Evolutionary conservation across 2,888 invertebrate genomes (phyloP).

Genomic region (Drosophila leonis): DNA sequence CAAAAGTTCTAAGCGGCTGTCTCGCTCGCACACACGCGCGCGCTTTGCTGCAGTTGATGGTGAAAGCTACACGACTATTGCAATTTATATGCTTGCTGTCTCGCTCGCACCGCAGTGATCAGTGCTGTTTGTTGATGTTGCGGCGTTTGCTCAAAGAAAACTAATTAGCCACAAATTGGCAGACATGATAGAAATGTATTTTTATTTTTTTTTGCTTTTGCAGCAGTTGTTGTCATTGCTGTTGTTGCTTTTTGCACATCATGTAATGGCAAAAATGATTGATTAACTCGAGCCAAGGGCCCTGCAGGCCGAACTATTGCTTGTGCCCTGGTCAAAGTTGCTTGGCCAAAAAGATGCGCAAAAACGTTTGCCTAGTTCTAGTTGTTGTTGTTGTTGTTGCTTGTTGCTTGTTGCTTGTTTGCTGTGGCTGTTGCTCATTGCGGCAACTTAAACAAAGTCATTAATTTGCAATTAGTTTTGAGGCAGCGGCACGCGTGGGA

Average conservation of each 20-base stretch:
- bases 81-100: conserved; percentile 8
- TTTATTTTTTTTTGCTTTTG: conserved; percentile 5
- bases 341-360: conserved; percentile 55
- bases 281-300: conserved; percentile 56
- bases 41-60: conserved; percentile 36
- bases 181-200: conserved; percentile 57
- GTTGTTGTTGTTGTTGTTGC: conserved; percentile 39
- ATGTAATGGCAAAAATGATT: conserved; percentile 77
- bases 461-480: conserved; percentile 80
- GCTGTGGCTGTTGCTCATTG: conserved; percentile 38
- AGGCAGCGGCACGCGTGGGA: conserved; percentile 74
- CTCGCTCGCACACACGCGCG: conserved; percentile 21
- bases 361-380: conserved; percentile 53
- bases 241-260: conserved; percentile 44
- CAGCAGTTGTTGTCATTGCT: conserved; percentile 7
- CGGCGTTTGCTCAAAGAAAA: conserved; percentile 62
- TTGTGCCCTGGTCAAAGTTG: conserved; percentile 26
- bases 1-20: conserved; percentile 10
- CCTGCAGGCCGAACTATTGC: conserved; percentile 29
- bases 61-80: conserved; percentile 2
- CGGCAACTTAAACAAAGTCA: conserved; percentile 68
- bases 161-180: conserved; percentile 71
- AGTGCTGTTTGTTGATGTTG: conserved; percentile 10
- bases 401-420: conserved; percentile 27
- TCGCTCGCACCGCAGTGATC: conserved; percentile 19